A percentile compares a stretch with the other conserved stretches of the same genome.
These are phyloP conservation scores for Hemicordylus capensis DNA, from an alignment of 2,113 vertebrate species.

Conservation along the genomic window DNA sequence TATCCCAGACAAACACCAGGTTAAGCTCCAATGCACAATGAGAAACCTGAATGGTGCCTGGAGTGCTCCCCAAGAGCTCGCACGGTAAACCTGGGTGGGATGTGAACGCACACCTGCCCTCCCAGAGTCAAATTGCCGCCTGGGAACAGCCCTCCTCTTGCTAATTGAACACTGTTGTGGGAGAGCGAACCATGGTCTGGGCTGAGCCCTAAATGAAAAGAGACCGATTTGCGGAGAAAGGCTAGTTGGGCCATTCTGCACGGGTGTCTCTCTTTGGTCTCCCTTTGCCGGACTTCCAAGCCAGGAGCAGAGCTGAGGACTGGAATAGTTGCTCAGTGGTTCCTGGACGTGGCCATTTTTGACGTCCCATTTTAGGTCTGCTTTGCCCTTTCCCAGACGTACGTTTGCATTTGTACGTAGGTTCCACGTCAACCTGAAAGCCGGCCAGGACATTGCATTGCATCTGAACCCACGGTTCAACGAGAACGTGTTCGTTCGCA, in stretches of 20 bases:
- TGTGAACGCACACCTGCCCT: too few species aligned
- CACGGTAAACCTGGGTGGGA: too few species aligned
- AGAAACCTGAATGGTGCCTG: too few species aligned
- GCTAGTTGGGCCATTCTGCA: not conserved
- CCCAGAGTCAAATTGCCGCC: too few species aligned
- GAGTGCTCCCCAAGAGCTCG: too few species aligned
- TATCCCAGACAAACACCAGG: too few species aligned
- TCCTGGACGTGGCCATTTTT: too few species aligned
- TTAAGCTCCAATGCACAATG: too few species aligned
- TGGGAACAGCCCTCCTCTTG: too few species aligned
- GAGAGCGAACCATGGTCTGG: not conserved
- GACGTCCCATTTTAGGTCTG: not conserved
- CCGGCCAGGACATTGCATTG: slow-evolving; percentile 69
- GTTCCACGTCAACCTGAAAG: slow-evolving; percentile 78
- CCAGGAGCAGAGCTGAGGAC: not conserved
- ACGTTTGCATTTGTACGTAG: slow-evolving; percentile 55
- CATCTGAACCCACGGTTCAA: slow-evolving; percentile 82
- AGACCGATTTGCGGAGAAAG: not conserved
- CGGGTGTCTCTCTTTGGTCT: not conserved
- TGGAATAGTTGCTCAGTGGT: not conserved
- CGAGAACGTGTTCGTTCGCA: slow-evolving; percentile 79
- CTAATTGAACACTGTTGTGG: not conserved
- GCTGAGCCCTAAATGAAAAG: not conserved
- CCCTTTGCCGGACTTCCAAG: not conserved
- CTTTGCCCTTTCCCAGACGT: not conserved